Percentiles rank a stretch among this genome's conserved stretches.
phyloP scores from a whole-genome alignment of 2,888 invertebrate genomes.

The Stenodema calcarata region DNA sequence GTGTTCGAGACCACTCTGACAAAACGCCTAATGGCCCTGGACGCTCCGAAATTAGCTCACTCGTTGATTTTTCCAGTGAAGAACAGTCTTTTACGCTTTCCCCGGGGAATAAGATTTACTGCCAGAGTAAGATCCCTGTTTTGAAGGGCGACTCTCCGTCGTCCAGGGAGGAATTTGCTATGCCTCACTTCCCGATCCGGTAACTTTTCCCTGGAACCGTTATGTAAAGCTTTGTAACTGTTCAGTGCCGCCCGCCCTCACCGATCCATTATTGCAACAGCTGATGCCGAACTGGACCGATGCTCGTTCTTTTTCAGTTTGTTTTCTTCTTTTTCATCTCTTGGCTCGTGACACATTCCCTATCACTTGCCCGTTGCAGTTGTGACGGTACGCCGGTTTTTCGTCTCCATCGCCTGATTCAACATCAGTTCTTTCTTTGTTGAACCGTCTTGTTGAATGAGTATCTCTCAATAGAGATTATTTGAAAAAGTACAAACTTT shows the following conservation, averaged over 20 bases:
- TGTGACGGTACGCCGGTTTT: background rate
- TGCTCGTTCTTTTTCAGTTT: background rate
- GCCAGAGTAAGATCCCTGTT: background rate
- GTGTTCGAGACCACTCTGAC: too few relatives aligned
- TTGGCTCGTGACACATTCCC: background rate
- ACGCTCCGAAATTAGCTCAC: background rate
- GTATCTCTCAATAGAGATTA: too few relatives aligned
- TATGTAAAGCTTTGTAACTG: constrained; percentile 2
- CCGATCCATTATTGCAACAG: background rate
- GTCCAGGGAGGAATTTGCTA: constrained; percentile 7
- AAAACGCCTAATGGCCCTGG: background rate
- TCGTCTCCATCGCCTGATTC: background rate
- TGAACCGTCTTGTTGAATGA: background rate
- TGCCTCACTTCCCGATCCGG: constrained; percentile 19
- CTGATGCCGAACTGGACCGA: background rate
- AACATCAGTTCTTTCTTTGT: background rate
- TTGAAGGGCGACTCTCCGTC: background rate
- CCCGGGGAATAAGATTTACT: background rate
- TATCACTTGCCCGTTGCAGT: background rate
- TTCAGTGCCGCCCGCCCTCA: background rate
- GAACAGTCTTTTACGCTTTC: constrained; percentile 1
- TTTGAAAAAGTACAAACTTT: background rate
- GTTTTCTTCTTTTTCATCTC: too few relatives aligned
- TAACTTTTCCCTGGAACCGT: background rate
- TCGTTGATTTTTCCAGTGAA: background rate